A percentile compares a stretch with the other conserved stretches of the same genome.
phyloP scores from a whole-genome alignment of 2,797 vertebrate species.

The Enteromius radiatus region DNA sequence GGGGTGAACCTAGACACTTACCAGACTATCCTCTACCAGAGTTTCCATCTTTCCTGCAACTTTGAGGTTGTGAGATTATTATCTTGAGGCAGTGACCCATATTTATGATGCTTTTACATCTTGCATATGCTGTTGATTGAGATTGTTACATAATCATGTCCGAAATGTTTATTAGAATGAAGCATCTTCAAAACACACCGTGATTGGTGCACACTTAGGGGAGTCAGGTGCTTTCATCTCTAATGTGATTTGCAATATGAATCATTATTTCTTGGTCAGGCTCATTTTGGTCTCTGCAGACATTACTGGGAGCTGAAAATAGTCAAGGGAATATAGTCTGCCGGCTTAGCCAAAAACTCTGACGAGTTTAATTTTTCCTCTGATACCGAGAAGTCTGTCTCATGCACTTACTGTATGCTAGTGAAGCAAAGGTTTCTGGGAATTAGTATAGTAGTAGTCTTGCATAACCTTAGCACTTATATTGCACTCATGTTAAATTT shows the following conservation, averaged over 20 bases:
- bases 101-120: background rate
- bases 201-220: background rate
- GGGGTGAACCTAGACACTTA: background rate
- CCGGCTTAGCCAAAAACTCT: constrained; percentile 16
- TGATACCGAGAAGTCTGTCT: constrained; percentile 5
- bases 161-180: constrained; percentile 1
- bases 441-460: constrained; percentile 5
- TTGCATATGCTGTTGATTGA: background rate
- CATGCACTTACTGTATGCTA: constrained; percentile 11
- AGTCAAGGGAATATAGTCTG: constrained; percentile 14
- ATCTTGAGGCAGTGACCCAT: background rate
- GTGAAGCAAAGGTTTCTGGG: background rate
- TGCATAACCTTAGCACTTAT: background rate
- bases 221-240: constrained; percentile 17
- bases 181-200: background rate
- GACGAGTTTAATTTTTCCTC: constrained; percentile 33
- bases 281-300: background rate
- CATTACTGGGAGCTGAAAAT: constrained; percentile 19
- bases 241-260: background rate
- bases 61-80: background rate
- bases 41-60: background rate
- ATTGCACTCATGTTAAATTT: background rate
- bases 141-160: background rate
- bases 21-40: background rate
- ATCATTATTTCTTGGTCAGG: constrained; percentile 21